A percentile compares a stretch with the other conserved stretches of the same genome.
Evolutionary conservation across 2,888 invertebrate species (phyloP).

Genomic region (Dermolepida albohirtum): DNA sequence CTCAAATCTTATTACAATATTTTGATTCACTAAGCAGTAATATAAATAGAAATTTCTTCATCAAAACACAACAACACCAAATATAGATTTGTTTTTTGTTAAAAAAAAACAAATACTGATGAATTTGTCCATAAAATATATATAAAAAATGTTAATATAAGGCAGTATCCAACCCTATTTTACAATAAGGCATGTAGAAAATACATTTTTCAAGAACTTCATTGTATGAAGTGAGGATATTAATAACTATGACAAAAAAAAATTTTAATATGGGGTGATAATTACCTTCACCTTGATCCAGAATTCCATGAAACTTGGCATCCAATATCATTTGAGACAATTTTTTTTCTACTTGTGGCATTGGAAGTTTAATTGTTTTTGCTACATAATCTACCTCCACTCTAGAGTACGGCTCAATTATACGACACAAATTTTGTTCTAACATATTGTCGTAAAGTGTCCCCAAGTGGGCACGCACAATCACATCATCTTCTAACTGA

Average conservation of each 20-base stretch:
- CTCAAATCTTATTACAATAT: too few relatives aligned
- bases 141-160: background rate
- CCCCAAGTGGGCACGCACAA: conserved; percentile 96
- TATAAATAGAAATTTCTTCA: too few relatives aligned
- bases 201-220: too few relatives aligned
- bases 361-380: conserved; percentile 88
- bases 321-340: conserved; percentile 99
- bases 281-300: conserved; percentile 94
- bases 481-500: conserved; percentile 95
- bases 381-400: conserved; percentile 96
- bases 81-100: too few relatives aligned
- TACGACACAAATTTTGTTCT: conserved; percentile 98
- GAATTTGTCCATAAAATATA: too few relatives aligned
- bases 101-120: too few relatives aligned
- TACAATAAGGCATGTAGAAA: too few relatives aligned
- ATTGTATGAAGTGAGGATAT: too few relatives aligned
- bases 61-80: too few relatives aligned
- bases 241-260: background rate
- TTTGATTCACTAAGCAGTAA: too few relatives aligned
- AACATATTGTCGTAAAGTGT: conserved; percentile 98
- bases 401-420: conserved; percentile 98
- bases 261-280: conserved; percentile 9
- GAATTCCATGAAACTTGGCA: conserved; percentile 95
- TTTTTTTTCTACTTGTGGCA: conserved; percentile 96
- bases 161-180: too few relatives aligned